These are phyloP conservation scores for Phalloptychus januarius DNA, from an alignment of 2,797 vertebrate genomes.

Conservation along the genomic window DNA sequence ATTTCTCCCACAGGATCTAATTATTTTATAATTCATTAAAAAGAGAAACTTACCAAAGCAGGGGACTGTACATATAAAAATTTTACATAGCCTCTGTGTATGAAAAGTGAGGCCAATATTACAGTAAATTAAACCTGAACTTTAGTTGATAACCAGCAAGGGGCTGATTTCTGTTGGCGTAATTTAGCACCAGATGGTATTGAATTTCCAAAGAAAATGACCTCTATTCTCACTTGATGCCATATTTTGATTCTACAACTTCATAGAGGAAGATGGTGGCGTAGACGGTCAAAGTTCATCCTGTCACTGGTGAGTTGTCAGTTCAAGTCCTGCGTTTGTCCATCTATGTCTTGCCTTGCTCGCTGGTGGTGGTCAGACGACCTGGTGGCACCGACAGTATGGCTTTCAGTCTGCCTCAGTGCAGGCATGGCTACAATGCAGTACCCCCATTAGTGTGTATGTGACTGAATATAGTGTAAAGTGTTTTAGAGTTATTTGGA, in stretches of 20 bases:
- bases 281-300: too few relatives aligned
- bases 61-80: not conserved
- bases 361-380: not conserved
- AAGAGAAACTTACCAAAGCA: not conserved
- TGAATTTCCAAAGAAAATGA: not conserved
- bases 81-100: conserved; percentile 5
- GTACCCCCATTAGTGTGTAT: too few relatives aligned
- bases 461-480: too few relatives aligned
- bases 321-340: not conserved
- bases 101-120: not conserved
- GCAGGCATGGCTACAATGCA: too few relatives aligned
- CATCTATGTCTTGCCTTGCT: not conserved
- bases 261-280: not conserved
- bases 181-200: not conserved
- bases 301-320: not conserved
- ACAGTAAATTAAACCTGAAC: not conserved
- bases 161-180: not conserved
- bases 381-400: too few relatives aligned
- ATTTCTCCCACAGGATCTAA: not conserved
- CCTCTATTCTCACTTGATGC: not conserved
- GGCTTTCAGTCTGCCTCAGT: too few relatives aligned
- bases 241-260: not conserved
- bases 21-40: conserved; percentile 10
- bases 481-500: too few relatives aligned
- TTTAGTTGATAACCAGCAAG: not conserved